phyloP scores from a whole-genome alignment of 2,797 vertebrate genomes.

The Anisognathus igniventris region DNA sequence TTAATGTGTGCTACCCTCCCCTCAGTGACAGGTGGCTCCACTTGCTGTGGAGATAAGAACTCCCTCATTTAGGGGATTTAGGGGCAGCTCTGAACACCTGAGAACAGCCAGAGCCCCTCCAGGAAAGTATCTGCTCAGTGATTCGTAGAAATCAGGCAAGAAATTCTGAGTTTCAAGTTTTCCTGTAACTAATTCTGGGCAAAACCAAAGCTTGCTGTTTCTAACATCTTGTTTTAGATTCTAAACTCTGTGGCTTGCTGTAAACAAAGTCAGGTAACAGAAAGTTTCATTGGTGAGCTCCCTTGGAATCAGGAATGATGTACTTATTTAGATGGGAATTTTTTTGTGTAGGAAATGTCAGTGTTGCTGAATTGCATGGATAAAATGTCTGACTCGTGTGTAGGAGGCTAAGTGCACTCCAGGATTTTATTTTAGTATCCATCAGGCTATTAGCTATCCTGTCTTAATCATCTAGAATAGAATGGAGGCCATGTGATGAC shows the following conservation, averaged over 20 bases:
- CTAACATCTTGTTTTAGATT: not conserved
- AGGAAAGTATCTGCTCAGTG: not conserved
- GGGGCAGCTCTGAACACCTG: not conserved
- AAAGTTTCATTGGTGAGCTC: not conserved
- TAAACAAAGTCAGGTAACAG: not conserved
- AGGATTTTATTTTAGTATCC: not conserved
- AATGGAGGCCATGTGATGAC: not conserved
- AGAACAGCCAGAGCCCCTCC: not conserved
- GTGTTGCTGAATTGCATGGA: not conserved
- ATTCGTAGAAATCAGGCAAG: not conserved
- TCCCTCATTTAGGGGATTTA: not conserved
- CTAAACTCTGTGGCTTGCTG: not conserved
- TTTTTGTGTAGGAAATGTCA: not conserved
- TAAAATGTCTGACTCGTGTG: not conserved
- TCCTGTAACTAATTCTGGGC: not conserved
- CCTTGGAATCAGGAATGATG: not conserved
- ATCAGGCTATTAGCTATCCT: not conserved
- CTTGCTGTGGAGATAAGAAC: not conserved
- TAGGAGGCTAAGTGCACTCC: not conserved
- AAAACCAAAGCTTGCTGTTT: not conserved
- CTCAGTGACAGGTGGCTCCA: not conserved
- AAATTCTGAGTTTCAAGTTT: not conserved
- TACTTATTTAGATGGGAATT: not conserved
- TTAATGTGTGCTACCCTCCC: not conserved
- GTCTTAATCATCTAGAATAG: not conserved